Percentiles rank a stretch among this genome's conserved stretches.
Evolutionary conservation across 2,888 invertebrate genomes (phyloP).

Genomic region (Deilephila porcellus): DNA sequence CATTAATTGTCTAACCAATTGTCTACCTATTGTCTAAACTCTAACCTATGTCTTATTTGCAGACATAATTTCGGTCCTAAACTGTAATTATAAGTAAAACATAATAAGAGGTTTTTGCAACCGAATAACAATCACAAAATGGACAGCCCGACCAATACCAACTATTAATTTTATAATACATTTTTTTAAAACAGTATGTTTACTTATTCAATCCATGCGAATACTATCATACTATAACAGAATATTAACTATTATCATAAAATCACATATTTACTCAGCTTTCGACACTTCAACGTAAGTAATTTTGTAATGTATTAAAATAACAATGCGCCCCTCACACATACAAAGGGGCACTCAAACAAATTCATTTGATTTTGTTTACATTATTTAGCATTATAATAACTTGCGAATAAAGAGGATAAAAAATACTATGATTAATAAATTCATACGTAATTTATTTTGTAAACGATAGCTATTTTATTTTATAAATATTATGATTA

Average conservation of each 20-base stretch:
- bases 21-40: no score
- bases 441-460: not conserved
- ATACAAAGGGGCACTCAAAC: slow-evolving; percentile 10
- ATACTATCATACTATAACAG: not conserved
- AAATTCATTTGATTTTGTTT: slow-evolving; percentile 20
- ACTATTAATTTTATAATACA: no score
- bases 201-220: not conserved
- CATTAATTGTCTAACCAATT: no score
- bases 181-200: no score
- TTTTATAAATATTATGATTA: no score
- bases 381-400: slow-evolving; percentile 21
- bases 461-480: not conserved
- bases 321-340: slow-evolving; percentile 18
- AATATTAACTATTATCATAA: slow-evolving; percentile 7
- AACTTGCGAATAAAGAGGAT: slow-evolving; percentile 24
- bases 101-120: no score
- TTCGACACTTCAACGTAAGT: slow-evolving; percentile 29
- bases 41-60: not conserved
- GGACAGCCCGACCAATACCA: no score
- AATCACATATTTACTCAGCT: slow-evolving; percentile 32
- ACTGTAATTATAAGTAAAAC: no score
- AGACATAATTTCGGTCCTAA: not conserved
- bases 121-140: no score
- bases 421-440: slow-evolving; percentile 17
- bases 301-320: slow-evolving; percentile 33